Conservation (phyloP, 1,140 invertebrate species). For the Papilio polytes region DNA sequence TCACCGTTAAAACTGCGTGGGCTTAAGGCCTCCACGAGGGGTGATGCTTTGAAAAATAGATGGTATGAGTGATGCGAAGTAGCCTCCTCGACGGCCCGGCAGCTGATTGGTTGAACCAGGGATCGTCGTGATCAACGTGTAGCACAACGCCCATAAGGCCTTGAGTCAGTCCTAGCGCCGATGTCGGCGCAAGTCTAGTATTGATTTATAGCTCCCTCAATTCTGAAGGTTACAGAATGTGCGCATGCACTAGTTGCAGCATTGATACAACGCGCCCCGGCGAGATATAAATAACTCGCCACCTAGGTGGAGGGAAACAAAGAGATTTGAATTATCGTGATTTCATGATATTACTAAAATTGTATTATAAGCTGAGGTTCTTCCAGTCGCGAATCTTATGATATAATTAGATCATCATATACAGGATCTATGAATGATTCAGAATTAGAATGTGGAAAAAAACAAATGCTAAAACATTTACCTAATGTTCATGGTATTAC, state of each 20-base stretch:
- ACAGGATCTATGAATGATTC: too few relatives aligned
- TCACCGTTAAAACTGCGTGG: neutral
- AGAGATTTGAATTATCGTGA: neutral
- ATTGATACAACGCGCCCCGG: neutral
- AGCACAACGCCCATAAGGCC: slow-evolving; percentile 11
- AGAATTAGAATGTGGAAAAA: too few relatives aligned
- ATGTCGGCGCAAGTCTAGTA: slow-evolving; percentile 3
- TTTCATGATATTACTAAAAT: neutral
- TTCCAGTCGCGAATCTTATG: neutral
- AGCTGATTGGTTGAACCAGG: neutral
- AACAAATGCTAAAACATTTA: too few relatives aligned
- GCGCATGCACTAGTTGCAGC: slow-evolving; percentile 15
- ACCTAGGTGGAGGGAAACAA: neutral
- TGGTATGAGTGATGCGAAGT: neutral
- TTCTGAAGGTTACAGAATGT: neutral
- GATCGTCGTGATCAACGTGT: neutral
- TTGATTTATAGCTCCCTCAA: slow-evolving; percentile 1
- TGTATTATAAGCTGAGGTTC: neutral
- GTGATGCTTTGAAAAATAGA: neutral
- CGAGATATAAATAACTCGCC: neutral
- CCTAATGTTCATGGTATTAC: too few relatives aligned
- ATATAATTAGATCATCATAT: neutral
- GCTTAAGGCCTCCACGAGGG: neutral
- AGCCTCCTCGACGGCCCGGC: neutral
- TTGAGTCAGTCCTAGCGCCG: neutral